Conservation (phyloP, 2,113 vertebrate genomes). For the Ciconia maguari region DNA sequence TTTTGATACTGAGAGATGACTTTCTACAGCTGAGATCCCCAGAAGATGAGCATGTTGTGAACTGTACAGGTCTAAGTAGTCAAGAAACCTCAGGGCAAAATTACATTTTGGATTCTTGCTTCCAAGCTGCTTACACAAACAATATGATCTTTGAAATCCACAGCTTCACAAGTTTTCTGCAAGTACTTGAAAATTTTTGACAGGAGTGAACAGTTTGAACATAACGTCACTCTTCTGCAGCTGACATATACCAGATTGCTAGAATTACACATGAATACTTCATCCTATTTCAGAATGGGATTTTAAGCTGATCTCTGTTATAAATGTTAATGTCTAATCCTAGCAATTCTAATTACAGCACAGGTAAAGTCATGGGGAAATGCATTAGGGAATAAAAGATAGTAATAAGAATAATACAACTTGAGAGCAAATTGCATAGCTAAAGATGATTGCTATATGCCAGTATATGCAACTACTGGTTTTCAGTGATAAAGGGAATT, state of each 20-base stretch:
- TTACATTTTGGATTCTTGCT: not conserved
- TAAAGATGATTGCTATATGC: not conserved
- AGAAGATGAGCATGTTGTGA: not conserved
- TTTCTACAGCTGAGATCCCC: not conserved
- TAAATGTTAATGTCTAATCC: not conserved
- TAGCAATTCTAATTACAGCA: constrained; percentile 5
- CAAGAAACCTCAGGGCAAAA: not conserved
- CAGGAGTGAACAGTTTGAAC: not conserved
- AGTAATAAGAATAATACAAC: not conserved
- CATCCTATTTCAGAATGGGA: not conserved
- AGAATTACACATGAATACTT: not conserved
- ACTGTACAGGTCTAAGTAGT: not conserved
- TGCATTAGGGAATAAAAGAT: not conserved
- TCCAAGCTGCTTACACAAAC: not conserved
- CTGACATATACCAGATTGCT: not conserved
- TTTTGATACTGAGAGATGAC: not conserved
- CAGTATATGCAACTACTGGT: not conserved
- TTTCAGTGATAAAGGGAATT: not conserved
- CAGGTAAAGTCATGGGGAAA: not conserved
- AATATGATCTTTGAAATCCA: not conserved
- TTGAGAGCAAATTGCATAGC: not conserved
- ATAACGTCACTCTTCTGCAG: not conserved
- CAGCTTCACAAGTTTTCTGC: not conserved
- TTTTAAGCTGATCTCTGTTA: not conserved
- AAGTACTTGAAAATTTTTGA: not conserved